phyloP scores from a whole-genome alignment of 2,113 vertebrate genomes.

The Grantiella picta region DNA sequence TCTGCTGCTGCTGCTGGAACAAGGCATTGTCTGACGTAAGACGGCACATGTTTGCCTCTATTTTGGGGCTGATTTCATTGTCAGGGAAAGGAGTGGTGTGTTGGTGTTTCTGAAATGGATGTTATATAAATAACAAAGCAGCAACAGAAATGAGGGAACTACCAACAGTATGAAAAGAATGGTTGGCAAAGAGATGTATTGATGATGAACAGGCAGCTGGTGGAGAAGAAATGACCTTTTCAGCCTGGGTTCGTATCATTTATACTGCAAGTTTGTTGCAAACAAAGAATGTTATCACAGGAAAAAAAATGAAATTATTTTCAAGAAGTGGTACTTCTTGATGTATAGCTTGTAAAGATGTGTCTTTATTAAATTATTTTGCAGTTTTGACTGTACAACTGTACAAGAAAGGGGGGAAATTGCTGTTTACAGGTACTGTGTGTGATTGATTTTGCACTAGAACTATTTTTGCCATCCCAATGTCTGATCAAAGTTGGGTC shows the following conservation, averaged over 20 bases:
- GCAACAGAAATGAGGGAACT: slow-evolving; percentile 37
- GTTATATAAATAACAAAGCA: slow-evolving; percentile 20
- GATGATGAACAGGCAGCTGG: background rate
- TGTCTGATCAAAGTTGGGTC: background rate
- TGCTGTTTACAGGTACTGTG: background rate
- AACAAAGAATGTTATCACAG: background rate
- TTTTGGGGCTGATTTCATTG: background rate
- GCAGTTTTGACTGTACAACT: slow-evolving; percentile 17
- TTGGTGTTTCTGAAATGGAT: background rate
- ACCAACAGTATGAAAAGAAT: background rate
- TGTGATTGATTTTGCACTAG: background rate
- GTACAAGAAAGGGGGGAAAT: background rate
- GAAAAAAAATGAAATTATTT: background rate
- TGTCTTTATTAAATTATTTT: slow-evolving; percentile 60
- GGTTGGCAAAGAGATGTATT: background rate
- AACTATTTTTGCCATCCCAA: background rate
- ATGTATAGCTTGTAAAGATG: background rate
- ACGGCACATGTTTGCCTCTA: background rate
- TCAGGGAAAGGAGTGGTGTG: background rate
- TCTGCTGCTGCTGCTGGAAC: background rate
- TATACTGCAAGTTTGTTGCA: background rate
- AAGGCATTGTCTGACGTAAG: background rate
- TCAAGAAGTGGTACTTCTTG: background rate
- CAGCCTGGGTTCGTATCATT: background rate
- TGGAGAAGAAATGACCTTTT: background rate